Percentiles rank a stretch among this genome's conserved stretches.
These are phyloP conservation scores for Synanthedon vespiformis DNA, from an alignment of 2,888 invertebrate genomes.

Conservation along the genomic window DNA sequence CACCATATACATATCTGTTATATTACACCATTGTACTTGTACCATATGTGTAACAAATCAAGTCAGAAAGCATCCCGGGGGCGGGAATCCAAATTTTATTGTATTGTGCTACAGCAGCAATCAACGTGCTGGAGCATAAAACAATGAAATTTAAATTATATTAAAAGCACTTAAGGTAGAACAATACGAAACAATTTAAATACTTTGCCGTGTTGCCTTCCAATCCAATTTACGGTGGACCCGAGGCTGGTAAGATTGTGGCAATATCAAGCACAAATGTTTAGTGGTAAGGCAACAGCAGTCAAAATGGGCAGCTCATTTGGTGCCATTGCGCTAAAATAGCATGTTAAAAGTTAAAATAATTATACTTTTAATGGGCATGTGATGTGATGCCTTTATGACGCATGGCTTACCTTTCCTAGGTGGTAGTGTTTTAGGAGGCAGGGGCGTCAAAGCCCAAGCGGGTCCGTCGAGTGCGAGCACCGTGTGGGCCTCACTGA, in stretches of 20 bases:
- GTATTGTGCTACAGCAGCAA: no score
- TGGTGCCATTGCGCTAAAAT: background rate
- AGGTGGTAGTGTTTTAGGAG: slow-evolving; percentile 26
- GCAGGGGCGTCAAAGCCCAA: slow-evolving; percentile 77
- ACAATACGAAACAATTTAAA: background rate
- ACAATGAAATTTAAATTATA: no score
- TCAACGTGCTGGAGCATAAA: no score
- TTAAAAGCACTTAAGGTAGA: no score
- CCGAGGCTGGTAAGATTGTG: no score
- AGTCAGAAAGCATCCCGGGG: no score
- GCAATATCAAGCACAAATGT: no score
- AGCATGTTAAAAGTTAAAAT: slow-evolving; percentile 33
- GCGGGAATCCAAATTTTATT: no score
- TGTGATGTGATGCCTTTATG: background rate
- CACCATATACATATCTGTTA: slow-evolving; percentile 45
- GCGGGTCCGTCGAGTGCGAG: slow-evolving; percentile 87
- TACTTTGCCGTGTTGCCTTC: background rate
- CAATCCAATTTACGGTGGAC: no score
- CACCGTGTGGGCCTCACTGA: slow-evolving; percentile 81
- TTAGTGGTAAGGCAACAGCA: no score
- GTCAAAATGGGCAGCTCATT: no score
- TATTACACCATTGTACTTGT: background rate
- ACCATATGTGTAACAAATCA: no score
- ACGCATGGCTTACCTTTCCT: slow-evolving; percentile 48
- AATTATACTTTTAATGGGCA: background rate